phyloP scores from a whole-genome alignment of 2,888 invertebrate species.

The Cantharis rufa region DNA sequence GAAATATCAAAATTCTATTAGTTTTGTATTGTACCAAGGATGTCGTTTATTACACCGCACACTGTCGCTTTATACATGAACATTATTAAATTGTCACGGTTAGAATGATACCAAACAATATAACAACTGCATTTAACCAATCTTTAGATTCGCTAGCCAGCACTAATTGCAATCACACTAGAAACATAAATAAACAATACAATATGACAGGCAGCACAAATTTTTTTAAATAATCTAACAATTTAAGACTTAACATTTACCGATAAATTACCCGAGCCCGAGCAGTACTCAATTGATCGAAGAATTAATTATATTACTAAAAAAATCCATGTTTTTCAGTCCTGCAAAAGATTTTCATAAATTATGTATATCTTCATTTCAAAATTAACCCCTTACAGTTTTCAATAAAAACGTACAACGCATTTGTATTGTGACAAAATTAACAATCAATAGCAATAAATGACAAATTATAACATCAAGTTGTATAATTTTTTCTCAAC shows the following conservation, averaged over 20 bases:
- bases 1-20: background rate
- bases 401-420: too few relatives aligned
- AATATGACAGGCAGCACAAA: background rate
- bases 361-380: too few relatives aligned
- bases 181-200: slow-evolving; percentile 16
- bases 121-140: slow-evolving; percentile 28
- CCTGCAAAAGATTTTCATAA: too few relatives aligned
- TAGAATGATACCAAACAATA: slow-evolving; percentile 33
- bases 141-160: slow-evolving; percentile 27
- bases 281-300: background rate
- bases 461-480: too few relatives aligned
- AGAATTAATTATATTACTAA: too few relatives aligned
- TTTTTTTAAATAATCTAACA: background rate
- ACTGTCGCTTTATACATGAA: slow-evolving; percentile 10
- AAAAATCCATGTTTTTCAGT: too few relatives aligned
- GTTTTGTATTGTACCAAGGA: background rate
- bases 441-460: too few relatives aligned
- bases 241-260: background rate
- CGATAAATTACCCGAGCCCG: background rate
- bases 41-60: background rate
- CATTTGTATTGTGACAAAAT: too few relatives aligned
- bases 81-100: slow-evolving; percentile 35
- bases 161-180: slow-evolving; percentile 25
- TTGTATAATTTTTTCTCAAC: too few relatives aligned
- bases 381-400: too few relatives aligned